Conservation (phyloP, 1,140 invertebrate genomes). For the Medauroidea extradentata region DNA sequence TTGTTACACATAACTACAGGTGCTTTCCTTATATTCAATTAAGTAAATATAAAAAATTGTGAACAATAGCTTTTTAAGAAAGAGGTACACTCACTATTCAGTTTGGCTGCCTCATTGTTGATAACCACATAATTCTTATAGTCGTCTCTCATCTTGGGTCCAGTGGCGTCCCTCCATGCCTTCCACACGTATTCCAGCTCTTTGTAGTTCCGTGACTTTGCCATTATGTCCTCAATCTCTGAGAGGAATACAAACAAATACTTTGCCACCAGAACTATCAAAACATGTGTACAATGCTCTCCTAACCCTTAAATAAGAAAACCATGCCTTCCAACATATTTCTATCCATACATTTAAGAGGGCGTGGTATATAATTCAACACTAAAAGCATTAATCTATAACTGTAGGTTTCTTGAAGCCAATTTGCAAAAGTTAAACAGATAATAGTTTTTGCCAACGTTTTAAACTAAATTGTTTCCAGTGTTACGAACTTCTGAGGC, state of each 20-base stretch:
- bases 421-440: no score
- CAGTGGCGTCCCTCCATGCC: slow-evolving; percentile 53
- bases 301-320: background rate
- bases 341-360: no score
- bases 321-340: background rate
- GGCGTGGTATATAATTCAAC: no score
- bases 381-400: no score
- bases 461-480: no score
- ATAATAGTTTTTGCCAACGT: no score
- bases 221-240: slow-evolving; percentile 37
- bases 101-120: slow-evolving; percentile 56
- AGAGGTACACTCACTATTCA: slow-evolving; percentile 47
- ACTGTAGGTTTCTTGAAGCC: no score
- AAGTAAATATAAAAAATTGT: no score
- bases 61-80: no score
- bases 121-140: slow-evolving; percentile 56
- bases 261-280: background rate
- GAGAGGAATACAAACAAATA: background rate
- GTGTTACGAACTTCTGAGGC: no score
- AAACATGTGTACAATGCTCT: background rate
- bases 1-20: no score
- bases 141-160: slow-evolving; percentile 52
- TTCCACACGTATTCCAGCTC: slow-evolving; percentile 57
- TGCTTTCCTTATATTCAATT: no score
- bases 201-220: slow-evolving; percentile 41